phyloP scores from a whole-genome alignment of 2,888 invertebrate species.

The Cylindroiulus punctatus region DNA sequence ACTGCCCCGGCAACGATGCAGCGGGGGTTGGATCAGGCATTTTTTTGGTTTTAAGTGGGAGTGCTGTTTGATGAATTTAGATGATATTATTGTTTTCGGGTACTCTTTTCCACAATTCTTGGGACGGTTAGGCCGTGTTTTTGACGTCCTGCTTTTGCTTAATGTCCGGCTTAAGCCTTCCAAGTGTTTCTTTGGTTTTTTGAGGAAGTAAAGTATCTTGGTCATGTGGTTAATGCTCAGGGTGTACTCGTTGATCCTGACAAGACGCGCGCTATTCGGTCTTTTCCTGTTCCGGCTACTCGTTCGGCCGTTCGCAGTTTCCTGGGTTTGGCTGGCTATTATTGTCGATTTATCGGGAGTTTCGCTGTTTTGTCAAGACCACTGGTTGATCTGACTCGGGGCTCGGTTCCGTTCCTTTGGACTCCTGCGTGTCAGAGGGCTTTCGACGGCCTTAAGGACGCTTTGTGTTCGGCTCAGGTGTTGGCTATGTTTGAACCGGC shows the following conservation, averaged over 20 bases:
- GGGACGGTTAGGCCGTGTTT: background rate
- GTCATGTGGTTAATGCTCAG: constrained; percentile 12
- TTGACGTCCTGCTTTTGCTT: background rate
- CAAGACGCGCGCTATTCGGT: background rate
- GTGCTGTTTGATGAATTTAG: background rate
- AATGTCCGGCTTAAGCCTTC: background rate
- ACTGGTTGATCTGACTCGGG: background rate
- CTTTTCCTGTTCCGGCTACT: background rate
- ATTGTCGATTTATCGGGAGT: background rate
- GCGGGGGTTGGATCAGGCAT: background rate
- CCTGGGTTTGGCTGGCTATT: constrained; percentile 51
- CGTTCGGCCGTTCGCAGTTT: background rate
- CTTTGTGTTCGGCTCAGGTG: background rate
- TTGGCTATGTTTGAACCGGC: background rate
- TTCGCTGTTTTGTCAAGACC: background rate
- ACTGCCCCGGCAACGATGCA: constrained; percentile 7
- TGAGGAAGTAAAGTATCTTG: background rate
- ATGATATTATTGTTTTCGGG: background rate
- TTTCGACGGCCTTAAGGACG: background rate
- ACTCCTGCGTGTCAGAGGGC: background rate
- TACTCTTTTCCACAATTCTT: background rate
- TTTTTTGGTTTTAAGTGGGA: background rate
- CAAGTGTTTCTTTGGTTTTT: constrained; percentile 36
- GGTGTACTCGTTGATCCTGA: background rate
- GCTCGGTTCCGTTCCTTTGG: background rate